phyloP scores from a whole-genome alignment of 2,113 vertebrate genomes.

The Chlorodrepanis virens region DNA sequence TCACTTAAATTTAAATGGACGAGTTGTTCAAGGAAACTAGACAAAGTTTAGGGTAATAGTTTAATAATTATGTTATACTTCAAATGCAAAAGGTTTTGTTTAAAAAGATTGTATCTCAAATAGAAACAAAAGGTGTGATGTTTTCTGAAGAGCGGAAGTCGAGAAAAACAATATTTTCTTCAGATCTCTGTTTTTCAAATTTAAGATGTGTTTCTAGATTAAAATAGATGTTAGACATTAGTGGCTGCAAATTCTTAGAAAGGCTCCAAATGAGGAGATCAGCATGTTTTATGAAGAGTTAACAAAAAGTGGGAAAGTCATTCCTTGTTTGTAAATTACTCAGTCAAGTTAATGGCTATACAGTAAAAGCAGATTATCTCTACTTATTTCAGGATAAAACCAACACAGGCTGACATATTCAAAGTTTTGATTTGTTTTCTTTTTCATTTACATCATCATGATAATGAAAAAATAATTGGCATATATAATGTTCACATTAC shows the following conservation, averaged over 20 bases:
- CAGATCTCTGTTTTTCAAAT: neutral
- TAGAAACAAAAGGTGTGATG: neutral
- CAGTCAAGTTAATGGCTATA: neutral
- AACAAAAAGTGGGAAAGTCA: neutral
- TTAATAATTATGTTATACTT: neutral
- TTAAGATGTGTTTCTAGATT: neutral
- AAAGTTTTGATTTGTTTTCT: neutral
- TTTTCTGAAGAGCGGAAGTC: neutral
- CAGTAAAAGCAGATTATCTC: neutral
- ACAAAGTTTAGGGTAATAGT: neutral
- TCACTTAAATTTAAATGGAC: neutral
- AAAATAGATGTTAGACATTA: neutral
- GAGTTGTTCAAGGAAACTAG: neutral
- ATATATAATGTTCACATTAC: neutral
- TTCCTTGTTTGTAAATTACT: neutral
- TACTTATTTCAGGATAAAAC: neutral
- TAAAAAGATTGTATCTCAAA: neutral
- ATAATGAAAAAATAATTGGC: neutral
- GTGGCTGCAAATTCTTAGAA: neutral
- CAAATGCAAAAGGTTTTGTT: neutral
- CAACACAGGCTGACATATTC: neutral
- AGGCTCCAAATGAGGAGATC: neutral
- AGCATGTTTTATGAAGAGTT: neutral
- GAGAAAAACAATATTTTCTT: neutral
- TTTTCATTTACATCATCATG: neutral